phyloP scores from a whole-genome alignment of 2,113 vertebrate genomes.

The Perca schrenkii region DNA sequence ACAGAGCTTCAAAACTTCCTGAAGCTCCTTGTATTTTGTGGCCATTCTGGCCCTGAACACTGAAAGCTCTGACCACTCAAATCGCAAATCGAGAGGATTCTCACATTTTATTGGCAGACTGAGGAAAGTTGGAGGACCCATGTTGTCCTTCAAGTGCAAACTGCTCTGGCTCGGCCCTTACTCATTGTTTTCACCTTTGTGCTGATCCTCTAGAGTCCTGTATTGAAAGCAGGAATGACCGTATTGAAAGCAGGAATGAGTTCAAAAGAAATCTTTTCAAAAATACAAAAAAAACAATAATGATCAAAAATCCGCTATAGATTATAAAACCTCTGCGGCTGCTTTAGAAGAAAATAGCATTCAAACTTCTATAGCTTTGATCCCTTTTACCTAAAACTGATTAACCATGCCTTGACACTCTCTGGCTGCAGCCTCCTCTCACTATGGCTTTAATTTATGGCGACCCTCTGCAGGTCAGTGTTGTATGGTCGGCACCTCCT shows the following conservation, averaged over 20 bases:
- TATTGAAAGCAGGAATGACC: slow-evolving; percentile 25
- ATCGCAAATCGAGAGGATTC: slow-evolving; percentile 56
- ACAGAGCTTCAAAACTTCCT: slow-evolving; percentile 80
- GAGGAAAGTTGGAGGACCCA: slow-evolving; percentile 56
- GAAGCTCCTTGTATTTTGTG: slow-evolving; percentile 73
- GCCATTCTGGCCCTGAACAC: slow-evolving; percentile 65
- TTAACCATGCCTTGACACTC: slow-evolving; percentile 62
- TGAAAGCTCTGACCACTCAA: slow-evolving; percentile 63
- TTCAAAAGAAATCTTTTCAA: slow-evolving; percentile 52
- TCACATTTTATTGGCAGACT: slow-evolving; percentile 70
- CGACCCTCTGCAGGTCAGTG: slow-evolving; percentile 60
- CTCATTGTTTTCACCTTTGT: slow-evolving; percentile 67
- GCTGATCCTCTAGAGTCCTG: slow-evolving; percentile 22
- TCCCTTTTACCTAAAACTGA: slow-evolving; percentile 64
- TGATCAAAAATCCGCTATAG: slow-evolving; percentile 62
- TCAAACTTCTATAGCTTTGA: slow-evolving; percentile 58
- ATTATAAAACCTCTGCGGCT: slow-evolving; percentile 61
- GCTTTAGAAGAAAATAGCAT: slow-evolving; percentile 42
- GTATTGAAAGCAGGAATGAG: slow-evolving; percentile 21
- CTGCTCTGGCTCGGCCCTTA: slow-evolving; percentile 40
- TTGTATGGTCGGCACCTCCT: slow-evolving; percentile 68
- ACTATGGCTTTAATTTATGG: slow-evolving; percentile 73
- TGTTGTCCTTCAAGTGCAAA: slow-evolving; percentile 62
- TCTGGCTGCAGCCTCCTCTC: slow-evolving; percentile 50
- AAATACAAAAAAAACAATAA: slow-evolving; percentile 36